These are phyloP conservation scores for Zaprionus nigranus DNA, from an alignment of 1,140 invertebrate genomes.

Conservation along the genomic window DNA sequence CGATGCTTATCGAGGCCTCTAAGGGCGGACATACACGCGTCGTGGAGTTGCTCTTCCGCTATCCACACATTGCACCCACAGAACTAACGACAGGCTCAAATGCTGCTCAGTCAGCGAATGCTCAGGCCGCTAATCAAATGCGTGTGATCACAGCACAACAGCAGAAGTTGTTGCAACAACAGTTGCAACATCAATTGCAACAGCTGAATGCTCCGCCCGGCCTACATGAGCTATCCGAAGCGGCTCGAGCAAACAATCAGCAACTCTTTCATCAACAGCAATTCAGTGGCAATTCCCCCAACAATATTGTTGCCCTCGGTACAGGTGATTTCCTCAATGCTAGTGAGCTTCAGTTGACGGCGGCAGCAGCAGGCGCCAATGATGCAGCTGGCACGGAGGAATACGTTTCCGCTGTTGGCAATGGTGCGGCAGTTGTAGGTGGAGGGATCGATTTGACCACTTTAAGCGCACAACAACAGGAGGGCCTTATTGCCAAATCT, in stretches of 20 bases:
- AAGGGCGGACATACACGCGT: slow-evolving; percentile 98
- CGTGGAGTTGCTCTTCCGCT: slow-evolving; percentile 97
- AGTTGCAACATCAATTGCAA: slow-evolving; percentile 83
- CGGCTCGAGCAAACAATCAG: slow-evolving; percentile 85
- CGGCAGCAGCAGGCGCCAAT: slow-evolving; percentile 44
- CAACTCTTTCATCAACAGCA: slow-evolving; percentile 81
- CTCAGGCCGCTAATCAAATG: slow-evolving; percentile 63
- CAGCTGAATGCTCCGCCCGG: slow-evolving; percentile 84
- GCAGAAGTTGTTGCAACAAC: slow-evolving; percentile 84
- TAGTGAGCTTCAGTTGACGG: slow-evolving; percentile 60
- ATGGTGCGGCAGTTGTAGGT: slow-evolving; percentile 27
- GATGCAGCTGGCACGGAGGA: slow-evolving; percentile 69
- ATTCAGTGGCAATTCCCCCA: slow-evolving; percentile 60
- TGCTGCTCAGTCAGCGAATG: slow-evolving; percentile 35
- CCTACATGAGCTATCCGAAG: slow-evolving; percentile 86
- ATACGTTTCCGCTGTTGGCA: slow-evolving; percentile 60
- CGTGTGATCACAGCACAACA: slow-evolving; percentile 71
- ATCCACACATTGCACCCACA: slow-evolving; percentile 88
- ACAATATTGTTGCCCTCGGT: slow-evolving; percentile 65
- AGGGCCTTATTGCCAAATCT: slow-evolving; percentile 81
- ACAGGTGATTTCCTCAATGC: slow-evolving; percentile 70
- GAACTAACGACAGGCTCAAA: slow-evolving; percentile 68
- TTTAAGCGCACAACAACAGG: slow-evolving; percentile 79
- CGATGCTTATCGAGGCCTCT: slow-evolving; percentile 99
- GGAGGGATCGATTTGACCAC: slow-evolving; percentile 79